Base-by-base conservation (phyloP, 2,888 invertebrate species). In the Amiota communis region DNA sequence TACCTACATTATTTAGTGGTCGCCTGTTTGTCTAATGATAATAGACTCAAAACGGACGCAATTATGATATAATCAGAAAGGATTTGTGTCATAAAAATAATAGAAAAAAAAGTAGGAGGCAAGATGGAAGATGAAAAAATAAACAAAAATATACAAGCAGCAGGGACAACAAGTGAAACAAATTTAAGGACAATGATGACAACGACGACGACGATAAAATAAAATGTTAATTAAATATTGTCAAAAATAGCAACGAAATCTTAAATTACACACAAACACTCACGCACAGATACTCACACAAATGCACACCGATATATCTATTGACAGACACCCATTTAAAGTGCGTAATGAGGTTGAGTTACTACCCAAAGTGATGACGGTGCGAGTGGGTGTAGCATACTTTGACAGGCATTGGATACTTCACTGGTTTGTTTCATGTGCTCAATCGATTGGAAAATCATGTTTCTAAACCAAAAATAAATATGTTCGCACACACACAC, bases 381-480 rank as follows among this genome's bases (percentile, higher is more conserved):
- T 36, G 36, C 36, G 2, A 36, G 6, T 6, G 36, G 36, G 13
- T 8, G 53, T 51, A n/a, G 12, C n/a, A n/a, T 51, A n/a, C 46
- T 59, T 57, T 59, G 47, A 57, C 57, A 47, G 51, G 85, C 80
- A 77, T 73, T 74, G 23, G 20, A 69, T 51, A 61, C 65, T 74
- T 69, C 59, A 64, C 67, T 63, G 74, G 64, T 56, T 71, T 78
- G 75, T 75, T 2, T 36, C 76, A 76, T 71, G 72, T 65, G 78
- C 72, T 69, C 76, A 78, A 76, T 80, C 76, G 76, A 76, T 79
- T 80, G 79, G 78, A 79, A 80, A 77, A 79, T 75, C 64, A 72
- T 71, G 67, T 63, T 74, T 63, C 72, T 75, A 51, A 73, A 76
- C 70, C 57, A 70, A 75, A 74, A 77, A 65, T 74, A 76, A 74